phyloP scores from a whole-genome alignment of 2,797 vertebrate genomes.

The Phrynocephalus forsythii region DNA sequence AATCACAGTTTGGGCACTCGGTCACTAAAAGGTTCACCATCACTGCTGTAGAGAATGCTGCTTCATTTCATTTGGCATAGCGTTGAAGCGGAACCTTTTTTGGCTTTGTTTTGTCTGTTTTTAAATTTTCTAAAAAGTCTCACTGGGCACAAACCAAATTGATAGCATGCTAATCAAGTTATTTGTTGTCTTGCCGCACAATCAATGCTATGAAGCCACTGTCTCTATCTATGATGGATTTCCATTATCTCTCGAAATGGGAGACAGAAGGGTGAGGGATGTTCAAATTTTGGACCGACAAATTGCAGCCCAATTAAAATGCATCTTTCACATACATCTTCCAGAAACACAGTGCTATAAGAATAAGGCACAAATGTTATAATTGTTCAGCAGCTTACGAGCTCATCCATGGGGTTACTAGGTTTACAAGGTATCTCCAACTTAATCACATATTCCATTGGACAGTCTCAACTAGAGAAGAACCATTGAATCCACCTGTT shows the following conservation, averaged over 20 bases:
- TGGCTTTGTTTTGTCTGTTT: not conserved
- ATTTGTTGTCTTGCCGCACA: conserved; percentile 23
- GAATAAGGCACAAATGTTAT: not conserved
- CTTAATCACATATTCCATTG: no score
- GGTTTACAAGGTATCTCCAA: not conserved
- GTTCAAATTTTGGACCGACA: not conserved
- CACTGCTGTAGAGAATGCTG: no score
- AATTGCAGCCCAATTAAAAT: not conserved
- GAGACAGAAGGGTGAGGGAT: not conserved
- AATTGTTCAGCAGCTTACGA: not conserved
- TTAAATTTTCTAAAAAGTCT: not conserved
- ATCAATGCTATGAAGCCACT: conserved; percentile 48
- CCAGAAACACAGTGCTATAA: not conserved
- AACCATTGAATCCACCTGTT: not conserved
- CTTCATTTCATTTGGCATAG: not conserved
- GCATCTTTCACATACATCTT: not conserved
- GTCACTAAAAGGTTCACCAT: no score
- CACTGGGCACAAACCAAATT: conserved; percentile 7
- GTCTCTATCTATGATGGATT: conserved; percentile 28
- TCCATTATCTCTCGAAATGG: conserved; percentile 15
- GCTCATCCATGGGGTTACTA: no score
- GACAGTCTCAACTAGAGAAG: not conserved
- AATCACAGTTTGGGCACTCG: no score
- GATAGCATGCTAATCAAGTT: conserved; percentile 37
- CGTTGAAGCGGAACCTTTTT: not conserved